Conservation (phyloP, 2,797 vertebrate species). For the Rhinella marina region DNA sequence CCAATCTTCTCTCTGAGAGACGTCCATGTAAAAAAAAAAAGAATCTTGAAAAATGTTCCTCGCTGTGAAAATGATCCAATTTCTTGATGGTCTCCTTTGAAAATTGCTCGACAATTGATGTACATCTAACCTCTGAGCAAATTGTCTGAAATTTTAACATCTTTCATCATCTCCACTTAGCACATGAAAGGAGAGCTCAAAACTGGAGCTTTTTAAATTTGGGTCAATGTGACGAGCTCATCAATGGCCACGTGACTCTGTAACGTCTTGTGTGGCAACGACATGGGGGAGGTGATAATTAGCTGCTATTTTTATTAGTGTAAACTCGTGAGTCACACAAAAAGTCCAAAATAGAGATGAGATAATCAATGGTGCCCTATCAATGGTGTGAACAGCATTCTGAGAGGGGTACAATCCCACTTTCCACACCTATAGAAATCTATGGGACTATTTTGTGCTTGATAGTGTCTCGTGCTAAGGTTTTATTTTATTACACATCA, state of each 20-base stretch:
- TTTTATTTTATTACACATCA: no score
- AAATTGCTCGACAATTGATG: constrained; percentile 69
- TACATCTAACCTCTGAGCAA: constrained; percentile 66
- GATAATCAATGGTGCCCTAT: background rate
- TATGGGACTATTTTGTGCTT: no score
- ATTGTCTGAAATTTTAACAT: constrained; percentile 46
- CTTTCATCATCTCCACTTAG: constrained; percentile 24
- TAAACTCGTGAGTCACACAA: background rate
- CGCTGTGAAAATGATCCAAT: constrained; percentile 65
- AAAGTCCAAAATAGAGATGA: background rate
- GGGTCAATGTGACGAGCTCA: background rate
- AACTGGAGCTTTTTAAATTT: constrained; percentile 39
- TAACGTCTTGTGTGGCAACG: background rate
- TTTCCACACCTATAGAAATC: no score
- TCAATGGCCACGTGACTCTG: background rate
- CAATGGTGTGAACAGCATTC: background rate
- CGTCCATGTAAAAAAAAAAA: constrained; percentile 38
- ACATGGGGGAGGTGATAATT: constrained; percentile 2
- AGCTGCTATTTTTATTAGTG: background rate
- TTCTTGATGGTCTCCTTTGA: constrained; percentile 67
- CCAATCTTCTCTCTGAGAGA: constrained; percentile 15
- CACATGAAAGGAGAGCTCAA: constrained; percentile 36
- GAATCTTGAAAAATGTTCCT: constrained; percentile 65
- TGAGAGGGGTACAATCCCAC: background rate
- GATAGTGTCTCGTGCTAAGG: no score